Base-by-base conservation (phyloP, 2,888 invertebrate species). In the Microctonus brassicae region DNA sequence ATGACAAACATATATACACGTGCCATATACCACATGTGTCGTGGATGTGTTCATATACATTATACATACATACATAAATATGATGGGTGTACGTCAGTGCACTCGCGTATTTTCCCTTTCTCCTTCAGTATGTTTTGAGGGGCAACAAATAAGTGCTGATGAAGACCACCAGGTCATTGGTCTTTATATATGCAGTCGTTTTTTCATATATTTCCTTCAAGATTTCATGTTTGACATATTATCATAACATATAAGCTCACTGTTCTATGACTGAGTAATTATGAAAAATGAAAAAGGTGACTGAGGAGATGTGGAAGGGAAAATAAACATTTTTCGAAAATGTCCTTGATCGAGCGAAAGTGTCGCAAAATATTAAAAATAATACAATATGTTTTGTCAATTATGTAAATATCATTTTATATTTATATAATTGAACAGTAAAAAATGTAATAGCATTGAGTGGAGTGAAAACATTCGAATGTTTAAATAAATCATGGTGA, bases 81-180 rank as follows among this genome's bases (percentile, higher is more conserved):
- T n/a, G n/a, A n/a, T n/a, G n/a, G n/a, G n/a, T n/a, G n/a, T n/a
- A n/a, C n/a, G 39, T n/a, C 39, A 13, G 39, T n/a, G 39, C 29
- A 36, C 34, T 62, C 29, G 53, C 39, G 33, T 39, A 34, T 55
- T 22, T 58, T 39, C n/a, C 9, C 34, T 61, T 26, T 20, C 11
- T 17, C n/a, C 1, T 29, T 52, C 10, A 29, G 24, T n/a, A n/a
- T 33, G 36, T 60, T 63, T 24, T 11, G 64, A 70, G 57, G 62
- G 20, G 57, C 61, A 65, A 39, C 72, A 65, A 77, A 79, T n/a
- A n/a, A 75, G 72, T 76, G 78, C 78, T 78, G 78, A 78, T 76
- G 75, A 72, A 61, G 76, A 78, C 75, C 75, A 74, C 74, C 77
- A 70, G 78, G 78, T 79, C 78, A 70, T 76, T 73, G 77, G 71